These are phyloP conservation scores for Pangasianodon hypophthalmus DNA, from an alignment of 2,113 vertebrate species.

Conservation along the genomic window DNA sequence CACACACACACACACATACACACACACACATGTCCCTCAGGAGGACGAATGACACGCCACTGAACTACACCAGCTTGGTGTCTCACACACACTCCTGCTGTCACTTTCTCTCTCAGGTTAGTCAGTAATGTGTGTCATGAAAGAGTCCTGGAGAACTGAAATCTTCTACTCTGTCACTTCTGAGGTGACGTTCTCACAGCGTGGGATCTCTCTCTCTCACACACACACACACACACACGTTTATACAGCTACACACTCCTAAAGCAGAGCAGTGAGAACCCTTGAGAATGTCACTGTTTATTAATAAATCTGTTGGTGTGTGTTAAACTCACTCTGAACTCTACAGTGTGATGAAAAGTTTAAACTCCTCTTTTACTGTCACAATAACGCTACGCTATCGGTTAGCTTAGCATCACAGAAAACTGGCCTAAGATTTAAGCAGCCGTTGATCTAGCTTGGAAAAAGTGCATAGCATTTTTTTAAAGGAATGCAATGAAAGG, in stretches of 20 bases:
- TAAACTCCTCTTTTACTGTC: not conserved
- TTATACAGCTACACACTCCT: not conserved
- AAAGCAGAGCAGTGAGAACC: not conserved
- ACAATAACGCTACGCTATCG: not conserved
- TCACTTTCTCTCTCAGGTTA: constrained; percentile 3
- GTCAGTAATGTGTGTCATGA: constrained; percentile 17
- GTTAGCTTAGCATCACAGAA: not conserved
- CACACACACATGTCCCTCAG: not conserved
- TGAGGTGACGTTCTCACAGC: constrained; percentile 22
- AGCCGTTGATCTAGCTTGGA: not conserved
- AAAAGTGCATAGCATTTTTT: not conserved
- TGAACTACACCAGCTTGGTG: not conserved
- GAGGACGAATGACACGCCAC: not conserved
- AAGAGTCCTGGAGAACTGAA: not conserved
- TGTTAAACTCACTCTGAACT: not conserved
- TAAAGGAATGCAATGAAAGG: not conserved
- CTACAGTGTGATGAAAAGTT: not conserved
- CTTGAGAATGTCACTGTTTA: not conserved
- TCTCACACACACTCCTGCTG: constrained; percentile 14
- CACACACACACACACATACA: not conserved
- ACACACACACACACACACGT: not conserved
- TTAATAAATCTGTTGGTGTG: not conserved
- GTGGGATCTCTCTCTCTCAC: not conserved
- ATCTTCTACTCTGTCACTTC: not conserved
- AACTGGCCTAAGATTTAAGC: not conserved